phyloP scores from a whole-genome alignment of 2,888 invertebrate genomes.

The Corbicula japonica region DNA sequence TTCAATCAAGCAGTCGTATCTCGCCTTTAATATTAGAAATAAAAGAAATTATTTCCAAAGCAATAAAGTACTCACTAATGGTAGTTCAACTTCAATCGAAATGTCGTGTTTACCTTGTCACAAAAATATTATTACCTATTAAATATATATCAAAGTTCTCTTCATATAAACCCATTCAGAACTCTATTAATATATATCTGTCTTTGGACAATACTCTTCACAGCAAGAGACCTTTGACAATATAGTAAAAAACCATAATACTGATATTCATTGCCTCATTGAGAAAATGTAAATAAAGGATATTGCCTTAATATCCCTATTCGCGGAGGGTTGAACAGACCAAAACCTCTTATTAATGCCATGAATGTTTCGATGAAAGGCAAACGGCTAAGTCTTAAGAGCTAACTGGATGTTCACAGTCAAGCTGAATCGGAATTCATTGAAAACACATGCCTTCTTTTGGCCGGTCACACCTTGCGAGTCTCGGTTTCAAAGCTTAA shows the following conservation, averaged over 20 bases:
- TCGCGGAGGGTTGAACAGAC: no score
- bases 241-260: conserved; percentile 5
- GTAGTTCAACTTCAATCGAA: conserved; percentile 25
- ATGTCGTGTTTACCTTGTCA: conserved; percentile 19
- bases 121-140: conserved; percentile 34
- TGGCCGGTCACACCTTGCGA: conserved; percentile 41
- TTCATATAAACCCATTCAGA: conserved; percentile 19
- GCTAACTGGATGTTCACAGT: no score
- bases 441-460: conserved; percentile 23
- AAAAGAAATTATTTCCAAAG: not conserved
- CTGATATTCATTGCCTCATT: conserved; percentile 10
- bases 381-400: no score
- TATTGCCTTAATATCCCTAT: no score
- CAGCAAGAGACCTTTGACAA: conserved; percentile 2
- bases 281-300: conserved; percentile 7
- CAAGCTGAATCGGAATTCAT: no score
- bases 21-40: no score
- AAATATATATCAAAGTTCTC: conserved; percentile 25
- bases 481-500: conserved; percentile 32
- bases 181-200: conserved; percentile 12
- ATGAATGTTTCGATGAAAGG: not conserved
- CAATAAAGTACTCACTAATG: conserved; percentile 20
- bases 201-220: not conserved
- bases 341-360: not conserved
- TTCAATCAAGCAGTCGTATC: not conserved